Base-by-base conservation (phyloP, 2,797 vertebrate genomes). In the Heteromormyrus szaboi region DNA sequence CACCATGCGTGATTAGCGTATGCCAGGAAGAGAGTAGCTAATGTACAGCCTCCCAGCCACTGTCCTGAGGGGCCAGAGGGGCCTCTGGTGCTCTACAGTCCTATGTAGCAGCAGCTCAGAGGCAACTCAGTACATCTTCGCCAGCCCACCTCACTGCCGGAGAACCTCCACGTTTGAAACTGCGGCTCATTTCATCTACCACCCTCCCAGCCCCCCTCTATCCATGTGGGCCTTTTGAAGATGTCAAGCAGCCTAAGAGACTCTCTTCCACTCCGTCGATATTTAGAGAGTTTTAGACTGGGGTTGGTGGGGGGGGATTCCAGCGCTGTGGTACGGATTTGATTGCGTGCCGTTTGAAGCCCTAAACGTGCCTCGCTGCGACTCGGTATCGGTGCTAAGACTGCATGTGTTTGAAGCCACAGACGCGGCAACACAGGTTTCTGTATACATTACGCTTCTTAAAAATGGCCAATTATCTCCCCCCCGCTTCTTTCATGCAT, bases 301-400 rank as follows among this genome's bases (percentile, higher is more conserved):
- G 84, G 53, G 88, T 17, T 29, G 8, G 59, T 41, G 72, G 83
- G n/a, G 50, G 59, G 2, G 56, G 62, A 59, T 87, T 88, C 90
- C 88, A 85, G 94, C 91, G 90, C 93, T 92, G 93, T 94, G 91
- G 91, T 94, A 19, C 68, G 51, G 48, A 81, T 79, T 88, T 95
- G 95, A 96, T 95, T 95, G 95, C 93, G 93, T 93, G 93, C 93
- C 83, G 93, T 96, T 96, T 96, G 95, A 96, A 96, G 95, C 96
- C 94, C 93, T 95, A 96, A 96, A 96, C 94, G 93, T 93, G 89
- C 92, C 94, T 92, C 94, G 93, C 95, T 95, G 95, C 95, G 93
- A 95, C 95, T 95, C 94, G 94, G 94, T 95, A 95, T 94, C 94
- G 94, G 94, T 94, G 93, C 93, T 92, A 93, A 68, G 91, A 91